These are phyloP conservation scores for Drosophila mimica DNA, from an alignment of 2,888 invertebrate genomes.

Conservation along the genomic window DNA sequence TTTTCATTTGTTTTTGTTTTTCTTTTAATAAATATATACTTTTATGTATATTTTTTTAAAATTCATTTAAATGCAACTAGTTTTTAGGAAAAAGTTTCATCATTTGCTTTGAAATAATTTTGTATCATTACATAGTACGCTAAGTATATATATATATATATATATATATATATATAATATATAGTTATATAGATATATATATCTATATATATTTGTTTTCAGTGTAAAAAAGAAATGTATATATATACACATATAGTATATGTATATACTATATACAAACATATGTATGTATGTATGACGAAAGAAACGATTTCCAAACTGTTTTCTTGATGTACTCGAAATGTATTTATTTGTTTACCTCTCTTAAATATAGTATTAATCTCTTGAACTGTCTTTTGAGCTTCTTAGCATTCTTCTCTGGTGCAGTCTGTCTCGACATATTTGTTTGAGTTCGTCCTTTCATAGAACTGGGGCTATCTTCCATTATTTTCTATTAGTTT, in stretches of 20 bases:
- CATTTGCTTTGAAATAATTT: constrained; percentile 68
- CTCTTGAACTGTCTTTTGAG: constrained; percentile 22
- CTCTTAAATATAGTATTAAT: constrained; percentile 43
- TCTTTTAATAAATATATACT: constrained; percentile 71
- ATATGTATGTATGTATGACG: constrained; percentile 33
- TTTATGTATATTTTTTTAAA: constrained; percentile 80
- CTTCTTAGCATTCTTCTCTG: constrained; percentile 19
- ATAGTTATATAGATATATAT: constrained; percentile 34
- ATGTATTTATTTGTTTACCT: constrained; percentile 33
- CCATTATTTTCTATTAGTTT: constrained; percentile 35
- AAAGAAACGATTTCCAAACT: constrained; percentile 69
- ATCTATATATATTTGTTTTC: constrained; percentile 46
- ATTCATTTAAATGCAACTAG: constrained; percentile 82
- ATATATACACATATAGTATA: constrained; percentile 34
- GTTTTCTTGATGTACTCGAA: constrained; percentile 44
- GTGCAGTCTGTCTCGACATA: constrained; percentile 25
- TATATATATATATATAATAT: constrained; percentile 39
- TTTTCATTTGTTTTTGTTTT: constrained; percentile 54
- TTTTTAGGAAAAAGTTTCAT: constrained; percentile 80
- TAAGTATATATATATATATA: constrained; percentile 43
- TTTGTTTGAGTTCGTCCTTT: constrained; percentile 13
- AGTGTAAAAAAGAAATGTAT: constrained; percentile 73
- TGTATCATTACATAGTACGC: constrained; percentile 64
- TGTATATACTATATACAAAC: constrained; percentile 29
- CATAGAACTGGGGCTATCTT: constrained; percentile 23